phyloP scores from a whole-genome alignment of 2,888 invertebrate species.

The Scaptomyza parva region DNA sequence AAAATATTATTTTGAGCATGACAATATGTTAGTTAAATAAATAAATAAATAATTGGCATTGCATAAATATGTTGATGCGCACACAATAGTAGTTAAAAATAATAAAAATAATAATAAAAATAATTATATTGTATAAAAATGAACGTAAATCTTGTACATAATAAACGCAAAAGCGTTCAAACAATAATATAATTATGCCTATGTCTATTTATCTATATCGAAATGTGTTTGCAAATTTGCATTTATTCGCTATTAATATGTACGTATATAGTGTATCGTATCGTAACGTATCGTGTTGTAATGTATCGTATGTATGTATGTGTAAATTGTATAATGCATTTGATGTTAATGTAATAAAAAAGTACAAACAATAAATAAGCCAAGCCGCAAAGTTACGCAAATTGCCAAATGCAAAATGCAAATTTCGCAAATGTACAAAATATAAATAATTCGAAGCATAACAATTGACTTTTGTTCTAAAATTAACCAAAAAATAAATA shows the following conservation, averaged over 20 bases:
- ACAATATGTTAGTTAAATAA: slow-evolving; percentile 78
- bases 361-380: slow-evolving; percentile 59
- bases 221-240: slow-evolving; percentile 38
- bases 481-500: slow-evolving; percentile 65
- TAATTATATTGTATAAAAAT: slow-evolving; percentile 41
- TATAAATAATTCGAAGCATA: slow-evolving; percentile 59
- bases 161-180: slow-evolving; percentile 28
- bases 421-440: slow-evolving; percentile 40
- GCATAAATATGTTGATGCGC: slow-evolving; percentile 33
- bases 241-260: slow-evolving; percentile 27
- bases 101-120: slow-evolving; percentile 15
- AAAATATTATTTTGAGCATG: slow-evolving; percentile 54
- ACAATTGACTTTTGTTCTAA: slow-evolving; percentile 65
- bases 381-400: slow-evolving; percentile 51
- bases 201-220: slow-evolving; percentile 22
- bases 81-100: slow-evolving; percentile 11
- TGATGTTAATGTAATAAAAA: slow-evolving; percentile 42
- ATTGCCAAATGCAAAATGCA: slow-evolving; percentile 41
- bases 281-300: too few species aligned
- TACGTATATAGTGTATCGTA: slow-evolving; percentile 1
- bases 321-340: slow-evolving; percentile 39
- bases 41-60: slow-evolving; percentile 71
- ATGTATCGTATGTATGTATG: background rate
- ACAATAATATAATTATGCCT: slow-evolving; percentile 45
- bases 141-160: slow-evolving; percentile 28